Conservation (phyloP, 2,113 vertebrate species). For the Isurus oxyrinchus region DNA sequence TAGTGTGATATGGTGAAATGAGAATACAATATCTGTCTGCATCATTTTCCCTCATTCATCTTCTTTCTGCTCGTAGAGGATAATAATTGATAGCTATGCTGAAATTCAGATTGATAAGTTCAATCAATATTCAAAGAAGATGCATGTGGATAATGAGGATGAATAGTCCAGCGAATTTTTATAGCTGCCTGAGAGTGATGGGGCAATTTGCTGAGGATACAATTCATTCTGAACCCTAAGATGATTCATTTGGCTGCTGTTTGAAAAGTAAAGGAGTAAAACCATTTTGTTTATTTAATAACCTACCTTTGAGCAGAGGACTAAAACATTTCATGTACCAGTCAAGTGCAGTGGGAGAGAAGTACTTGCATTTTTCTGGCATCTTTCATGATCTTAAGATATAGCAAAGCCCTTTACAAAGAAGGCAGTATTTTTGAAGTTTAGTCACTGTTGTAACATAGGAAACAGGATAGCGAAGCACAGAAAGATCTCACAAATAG, state of each 20-base stretch:
- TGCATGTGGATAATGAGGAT: neutral
- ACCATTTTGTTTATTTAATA: neutral
- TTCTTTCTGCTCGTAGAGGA: neutral
- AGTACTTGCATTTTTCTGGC: neutral
- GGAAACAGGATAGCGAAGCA: neutral
- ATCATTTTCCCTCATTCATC: constrained; percentile 23
- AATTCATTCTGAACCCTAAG: neutral
- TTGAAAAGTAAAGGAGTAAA: neutral
- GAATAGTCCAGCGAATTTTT: neutral
- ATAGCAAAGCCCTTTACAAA: neutral
- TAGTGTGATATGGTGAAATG: neutral
- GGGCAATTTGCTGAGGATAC: constrained; percentile 12
- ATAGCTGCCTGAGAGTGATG: constrained; percentile 1
- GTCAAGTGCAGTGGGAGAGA: too few species aligned
- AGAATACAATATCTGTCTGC: neutral
- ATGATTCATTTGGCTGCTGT: neutral
- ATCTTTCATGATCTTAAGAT: neutral
- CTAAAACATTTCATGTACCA: neutral
- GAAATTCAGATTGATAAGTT: constrained; percentile 30
- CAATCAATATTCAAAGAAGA: constrained; percentile 29
- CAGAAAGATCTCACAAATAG: neutral
- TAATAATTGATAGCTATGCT: constrained; percentile 14
- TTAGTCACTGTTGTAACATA: neutral
- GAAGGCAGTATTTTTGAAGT: neutral
- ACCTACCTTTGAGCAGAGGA: neutral